Base-by-base conservation (phyloP, 2,797 vertebrate genomes). In the Macroramphosus scolopax region DNA sequence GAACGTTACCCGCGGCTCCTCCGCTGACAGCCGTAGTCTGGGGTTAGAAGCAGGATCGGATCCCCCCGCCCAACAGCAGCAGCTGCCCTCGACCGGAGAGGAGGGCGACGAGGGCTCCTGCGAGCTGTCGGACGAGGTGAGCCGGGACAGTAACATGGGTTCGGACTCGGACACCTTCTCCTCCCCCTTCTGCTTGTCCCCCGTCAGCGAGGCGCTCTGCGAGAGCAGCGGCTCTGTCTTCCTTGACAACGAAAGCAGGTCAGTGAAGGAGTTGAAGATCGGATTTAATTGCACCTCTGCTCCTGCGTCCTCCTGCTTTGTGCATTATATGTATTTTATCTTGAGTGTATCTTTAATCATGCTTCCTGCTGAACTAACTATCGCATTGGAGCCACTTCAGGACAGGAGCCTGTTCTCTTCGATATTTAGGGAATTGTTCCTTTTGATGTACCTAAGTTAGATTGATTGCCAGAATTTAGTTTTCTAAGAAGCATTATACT, bases 151-250 rank as follows among this genome's bases (percentile, higher is more conserved):
- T 73, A 95, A 94, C 45, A 90, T 96, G 35, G 96, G 97, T 29
- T 98, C 95, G 0, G 95, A 98, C 78, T 98, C 95, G 0, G 95
- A 98, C 59, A 93, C 95, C 55, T 96, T 98, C 87, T 96, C 95
- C 32, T 97, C 95, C 0, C 96, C 96, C 0, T 97, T 96, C 87
- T 98, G 95, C 83, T 81, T 98, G 73, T 98, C 96, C 0, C 96
- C 95, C 0, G 89, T 97, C 81, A 96, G 93, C 0, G 91, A 97
- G 64, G 94, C 92, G n/a, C 92, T 97, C 0, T 93, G 85, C 0
- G 94, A 95, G 63, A 94, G 92, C 88, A 88, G 90, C 55, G 72
- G 92, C 30, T 93, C 94, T 0, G 92, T 95, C 32, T 98, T 98
- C 83, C 85, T 96, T 88, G 96, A 97, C 68, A 92, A 83, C 0